Base-by-base conservation (phyloP, 2,113 vertebrate species). In the Antigone vipio region DNA sequence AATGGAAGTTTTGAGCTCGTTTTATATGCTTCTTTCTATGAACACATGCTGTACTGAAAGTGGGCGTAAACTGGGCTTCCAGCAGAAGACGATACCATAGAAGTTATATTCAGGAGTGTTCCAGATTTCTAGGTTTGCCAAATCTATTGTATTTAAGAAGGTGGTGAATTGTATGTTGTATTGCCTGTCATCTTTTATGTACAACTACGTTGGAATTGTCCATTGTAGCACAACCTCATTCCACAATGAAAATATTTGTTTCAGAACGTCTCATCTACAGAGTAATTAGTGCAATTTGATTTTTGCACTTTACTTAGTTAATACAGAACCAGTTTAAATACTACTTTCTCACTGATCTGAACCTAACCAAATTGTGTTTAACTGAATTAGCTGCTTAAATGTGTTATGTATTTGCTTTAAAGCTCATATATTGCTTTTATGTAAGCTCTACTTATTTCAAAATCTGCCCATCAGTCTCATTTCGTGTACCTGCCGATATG, bases 1-100 rank as follows among this genome's bases (percentile, higher is more conserved):
- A 98, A 98, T 98, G 96, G 95, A 96, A 96, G 96, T 96, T 93
- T 95, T 38, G 75, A 60, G 60, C 94, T 96, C 73, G 17, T 94
- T 96, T 95, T 92, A 24, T 38, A 34, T 80, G 68, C 58, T 86
- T 18, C 79, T 88, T 56, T 80, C 78, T 94, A 3, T 59, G 86
- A 84, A 49, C 88, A 53, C 23, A 17, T 26, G 32, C 50, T 58
- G n/a, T 38, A 62, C 67, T 8, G 6, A 34, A 78, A 45, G 67
- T 32, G 67, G 62, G 30, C 14, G 35, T 3, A 53, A 44, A 23
- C 45, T 73, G 58, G 3, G 15, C 75, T 93, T 93, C 68, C 66
- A 87, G 53, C 69, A 90, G 93, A 64, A 75, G 49, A 49, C 2
- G 6, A 12, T 40, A 23, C 42, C 15, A 1, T 13, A 16, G 15